A percentile compares a stretch with the other conserved stretches of the same genome.
phyloP scores from a whole-genome alignment of 2,797 vertebrate genomes.

The Chaetophractus vellerosus region DNA sequence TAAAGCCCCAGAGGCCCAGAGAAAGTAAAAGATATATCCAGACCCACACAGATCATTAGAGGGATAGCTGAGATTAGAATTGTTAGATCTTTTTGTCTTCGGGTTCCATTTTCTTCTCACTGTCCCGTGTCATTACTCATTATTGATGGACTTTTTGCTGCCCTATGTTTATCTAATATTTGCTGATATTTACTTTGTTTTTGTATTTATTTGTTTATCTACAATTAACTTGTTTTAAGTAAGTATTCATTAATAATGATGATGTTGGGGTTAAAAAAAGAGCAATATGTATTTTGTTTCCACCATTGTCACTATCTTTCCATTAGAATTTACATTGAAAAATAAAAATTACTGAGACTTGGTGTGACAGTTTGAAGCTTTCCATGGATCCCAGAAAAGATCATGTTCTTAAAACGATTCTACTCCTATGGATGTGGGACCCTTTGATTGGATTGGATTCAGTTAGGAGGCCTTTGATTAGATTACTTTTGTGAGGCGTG shows the following conservation, averaged over 20 bases:
- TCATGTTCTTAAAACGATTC: no score
- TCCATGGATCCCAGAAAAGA: no score
- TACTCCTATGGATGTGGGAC: no score
- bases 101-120: background rate
- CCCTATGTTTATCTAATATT: background rate
- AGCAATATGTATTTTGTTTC: constrained; percentile 34
- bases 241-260: background rate
- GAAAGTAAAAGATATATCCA: background rate
- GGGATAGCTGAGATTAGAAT: background rate
- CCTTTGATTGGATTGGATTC: no score
- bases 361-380: no score
- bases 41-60: background rate
- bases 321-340: background rate
- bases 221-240: background rate
- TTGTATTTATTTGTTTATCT: background rate
- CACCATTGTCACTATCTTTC: background rate
- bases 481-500: no score
- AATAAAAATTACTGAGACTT: background rate
- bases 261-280: constrained; percentile 13
- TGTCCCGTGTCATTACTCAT: background rate
- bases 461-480: no score
- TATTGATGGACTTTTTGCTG: background rate
- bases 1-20: background rate
- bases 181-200: background rate
- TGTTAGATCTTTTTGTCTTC: background rate